These are phyloP conservation scores for Clunio marinus DNA, from an alignment of 2,888 invertebrate genomes.

Conservation along the genomic window DNA sequence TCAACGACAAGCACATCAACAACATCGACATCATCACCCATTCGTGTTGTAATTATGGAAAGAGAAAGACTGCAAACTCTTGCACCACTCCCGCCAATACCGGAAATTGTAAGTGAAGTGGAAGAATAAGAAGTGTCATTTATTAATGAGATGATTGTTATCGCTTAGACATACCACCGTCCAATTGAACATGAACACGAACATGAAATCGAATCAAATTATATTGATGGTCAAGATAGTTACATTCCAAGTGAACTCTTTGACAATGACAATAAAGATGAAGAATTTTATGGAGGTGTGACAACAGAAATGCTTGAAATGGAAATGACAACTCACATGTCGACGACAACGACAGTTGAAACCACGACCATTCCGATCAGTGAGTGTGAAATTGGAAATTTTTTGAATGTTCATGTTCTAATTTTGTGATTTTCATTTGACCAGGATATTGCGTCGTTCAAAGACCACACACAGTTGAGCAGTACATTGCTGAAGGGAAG, in stretches of 20 bases:
- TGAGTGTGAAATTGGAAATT: constrained; percentile 6
- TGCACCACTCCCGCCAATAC: constrained; percentile 41
- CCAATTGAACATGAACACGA: not conserved
- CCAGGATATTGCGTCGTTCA: constrained; percentile 77
- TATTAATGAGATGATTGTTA: not conserved
- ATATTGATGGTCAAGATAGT: constrained; percentile 49
- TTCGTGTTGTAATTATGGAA: constrained; percentile 42
- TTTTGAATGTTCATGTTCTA: no score
- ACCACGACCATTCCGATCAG: constrained; percentile 54
- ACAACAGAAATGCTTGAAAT: constrained; percentile 45
- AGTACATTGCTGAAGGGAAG: constrained; percentile 79
- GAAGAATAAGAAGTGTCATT: not conserved
- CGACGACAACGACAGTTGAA: constrained; percentile 52
- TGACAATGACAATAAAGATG: constrained; percentile 34
- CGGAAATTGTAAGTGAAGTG: constrained; percentile 19
- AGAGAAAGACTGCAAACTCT: constrained; percentile 43
- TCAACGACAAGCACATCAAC: constrained; percentile 52
- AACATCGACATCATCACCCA: constrained; percentile 47
- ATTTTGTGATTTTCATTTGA: constrained; percentile 32
- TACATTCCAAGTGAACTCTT: constrained; percentile 46
- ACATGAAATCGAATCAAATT: constrained; percentile 50
- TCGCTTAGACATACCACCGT: constrained; percentile 20
- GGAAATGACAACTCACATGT: constrained; percentile 49
- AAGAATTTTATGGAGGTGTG: not conserved
- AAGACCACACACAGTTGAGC: constrained; percentile 75